Conservation (phyloP, 2,113 vertebrate species). For the Ceyx margarethae region DNA sequence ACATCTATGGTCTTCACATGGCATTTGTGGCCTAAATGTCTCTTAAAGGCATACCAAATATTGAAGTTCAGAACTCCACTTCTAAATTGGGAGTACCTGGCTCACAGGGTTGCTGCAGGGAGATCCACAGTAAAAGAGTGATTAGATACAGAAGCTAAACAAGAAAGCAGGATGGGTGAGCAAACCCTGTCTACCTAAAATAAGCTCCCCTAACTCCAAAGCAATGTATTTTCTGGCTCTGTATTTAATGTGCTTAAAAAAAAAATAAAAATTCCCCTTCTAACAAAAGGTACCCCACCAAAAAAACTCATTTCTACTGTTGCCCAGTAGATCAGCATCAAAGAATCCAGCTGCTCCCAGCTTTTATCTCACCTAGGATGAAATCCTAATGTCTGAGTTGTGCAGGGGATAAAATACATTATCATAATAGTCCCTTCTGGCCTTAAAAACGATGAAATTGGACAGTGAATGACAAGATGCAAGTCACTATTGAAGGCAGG, state of each 20-base stretch:
- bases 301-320: not conserved
- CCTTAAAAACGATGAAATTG: constrained; percentile 37
- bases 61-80: not conserved
- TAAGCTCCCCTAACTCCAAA: not conserved
- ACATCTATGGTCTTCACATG: not conserved
- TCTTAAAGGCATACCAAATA: not conserved
- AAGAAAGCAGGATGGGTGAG: not conserved
- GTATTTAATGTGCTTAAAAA: not conserved
- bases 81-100: not conserved
- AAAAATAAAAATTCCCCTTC: not conserved
- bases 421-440: constrained; percentile 35
- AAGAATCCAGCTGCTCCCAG: constrained; percentile 26
- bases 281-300: not conserved
- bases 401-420: constrained; percentile 41
- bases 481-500: not conserved
- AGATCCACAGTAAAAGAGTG: not conserved
- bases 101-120: not conserved
- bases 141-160: not conserved
- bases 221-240: not conserved
- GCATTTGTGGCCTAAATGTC: not conserved
- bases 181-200: not conserved
- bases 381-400: not conserved
- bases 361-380: not conserved
- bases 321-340: not conserved
- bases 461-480: constrained; percentile 13